phyloP scores from a whole-genome alignment of 2,113 vertebrate genomes.

The Trogon surrucura region DNA sequence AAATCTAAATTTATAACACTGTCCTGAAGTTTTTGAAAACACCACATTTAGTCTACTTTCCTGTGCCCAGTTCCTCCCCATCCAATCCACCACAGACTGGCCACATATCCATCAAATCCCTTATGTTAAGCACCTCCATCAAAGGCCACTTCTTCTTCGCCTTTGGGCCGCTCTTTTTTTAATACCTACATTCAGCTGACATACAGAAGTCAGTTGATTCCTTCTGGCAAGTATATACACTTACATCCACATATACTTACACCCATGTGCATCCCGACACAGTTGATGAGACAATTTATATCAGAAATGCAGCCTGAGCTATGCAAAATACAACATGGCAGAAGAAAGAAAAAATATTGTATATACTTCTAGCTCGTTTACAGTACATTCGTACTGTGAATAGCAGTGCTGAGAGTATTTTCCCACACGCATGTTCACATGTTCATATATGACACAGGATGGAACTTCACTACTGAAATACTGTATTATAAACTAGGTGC shows the following conservation, averaged over 20 bases:
- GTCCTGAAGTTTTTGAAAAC: background rate
- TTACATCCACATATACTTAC: background rate
- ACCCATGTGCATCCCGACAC: background rate
- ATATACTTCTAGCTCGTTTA: background rate
- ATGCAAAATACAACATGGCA: background rate
- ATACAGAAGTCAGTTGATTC: background rate
- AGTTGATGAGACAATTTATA: background rate
- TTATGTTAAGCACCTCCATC: background rate
- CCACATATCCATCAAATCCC: background rate
- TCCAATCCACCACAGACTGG: background rate
- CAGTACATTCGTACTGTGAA: background rate
- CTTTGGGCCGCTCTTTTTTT: background rate
- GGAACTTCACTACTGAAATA: background rate
- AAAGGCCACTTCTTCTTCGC: background rate
- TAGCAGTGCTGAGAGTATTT: background rate
- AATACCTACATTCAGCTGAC: background rate
- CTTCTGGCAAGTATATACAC: background rate
- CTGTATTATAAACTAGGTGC: background rate
- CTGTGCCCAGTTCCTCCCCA: background rate
- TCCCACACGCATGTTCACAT: background rate
- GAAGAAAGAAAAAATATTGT: background rate
- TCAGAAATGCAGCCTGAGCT: background rate
- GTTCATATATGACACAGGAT: background rate
- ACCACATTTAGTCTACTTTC: background rate
- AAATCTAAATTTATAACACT: background rate